Base-by-base conservation (phyloP, 1,140 invertebrate genomes). In the Rhysida immarginata region DNA sequence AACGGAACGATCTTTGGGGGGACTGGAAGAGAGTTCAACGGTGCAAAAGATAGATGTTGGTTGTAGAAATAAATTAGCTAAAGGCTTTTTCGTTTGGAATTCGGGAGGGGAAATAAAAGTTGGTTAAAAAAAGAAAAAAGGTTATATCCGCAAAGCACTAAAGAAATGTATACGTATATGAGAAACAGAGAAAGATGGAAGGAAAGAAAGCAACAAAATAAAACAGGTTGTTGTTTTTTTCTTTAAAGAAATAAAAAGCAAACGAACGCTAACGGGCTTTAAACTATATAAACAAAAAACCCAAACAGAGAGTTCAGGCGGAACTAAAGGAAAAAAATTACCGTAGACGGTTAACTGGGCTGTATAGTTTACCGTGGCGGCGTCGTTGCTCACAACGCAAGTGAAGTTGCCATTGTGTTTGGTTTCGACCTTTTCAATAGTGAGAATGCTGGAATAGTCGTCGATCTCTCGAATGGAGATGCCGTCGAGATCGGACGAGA, bases 311-410 rank as follows among this genome's bases (percentile, higher is more conserved):
- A 48, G 14, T 11, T 20, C 8, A 48, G 21, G 45, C 8, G 21
- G 11, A 48, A 48, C 45, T 48, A 23, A 23, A 48, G 23, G 21
- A n/a, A 46, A 24, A 3, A 2, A 13, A 1, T 83, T 83, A 87
- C 85, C 84, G 71, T 87, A 83, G 68, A 88, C 84, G 71, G 79
- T 75, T 61, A 88, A 76, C 45, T 58, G 55, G 0, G 69, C 69
- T 2, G 71, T 69, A 54, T 63, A 70, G 59, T 65, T 71, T 1
- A 63, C 65, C 11, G 61, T 64, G 0, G 70, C 69, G 18, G 69
- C 71, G 14, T 65, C 65, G 56, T 74, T 74, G 54, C 62, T 66
- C 5, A 69, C 71, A 18, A 68, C 64, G 57, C 72, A 74, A 0
- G 72, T 73, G 61, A 72, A 74, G 58, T 71, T 72, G 5, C 71